Conservation (phyloP, 92 coral and sea anemone genomes). For the Epizoanthus ramosus region DNA sequence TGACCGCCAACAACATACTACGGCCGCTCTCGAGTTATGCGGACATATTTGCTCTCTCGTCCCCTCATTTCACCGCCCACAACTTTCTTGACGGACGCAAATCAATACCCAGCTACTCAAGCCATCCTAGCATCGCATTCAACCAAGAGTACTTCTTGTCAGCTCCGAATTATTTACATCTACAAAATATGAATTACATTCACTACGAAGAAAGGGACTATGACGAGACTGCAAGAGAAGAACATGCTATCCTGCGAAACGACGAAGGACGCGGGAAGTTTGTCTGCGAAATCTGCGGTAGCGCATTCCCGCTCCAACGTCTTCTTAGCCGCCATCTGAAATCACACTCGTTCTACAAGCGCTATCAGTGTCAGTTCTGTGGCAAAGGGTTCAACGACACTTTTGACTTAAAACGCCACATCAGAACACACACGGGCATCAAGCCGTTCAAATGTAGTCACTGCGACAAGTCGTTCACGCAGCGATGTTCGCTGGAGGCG, state of each 20-base stretch:
- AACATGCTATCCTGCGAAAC: conserved; percentile 41
- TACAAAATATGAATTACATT: conserved; percentile 9
- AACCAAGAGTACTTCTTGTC: neutral
- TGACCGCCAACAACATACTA: conserved; percentile 1
- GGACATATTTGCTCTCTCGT: conserved; percentile 6
- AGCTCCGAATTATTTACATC: neutral
- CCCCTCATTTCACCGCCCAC: neutral
- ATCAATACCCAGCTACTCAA: neutral
- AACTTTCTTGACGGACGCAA: neutral
- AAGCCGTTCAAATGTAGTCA: conserved; percentile 90
- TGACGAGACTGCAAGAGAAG: neutral
- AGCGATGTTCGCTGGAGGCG: conserved; percentile 97
- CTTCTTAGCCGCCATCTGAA: conserved; percentile 90
- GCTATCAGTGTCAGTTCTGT: conserved; percentile 89
- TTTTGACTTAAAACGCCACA: conserved; percentile 97
- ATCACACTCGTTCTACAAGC: conserved; percentile 97
- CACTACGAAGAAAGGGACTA: conserved; percentile 2
- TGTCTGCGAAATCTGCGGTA: conserved; percentile 85
- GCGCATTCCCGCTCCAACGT: conserved; percentile 90
- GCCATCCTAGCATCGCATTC: conserved; percentile 7
- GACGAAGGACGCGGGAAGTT: conserved; percentile 44
- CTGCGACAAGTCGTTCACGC: conserved; percentile 97
- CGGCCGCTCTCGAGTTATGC: conserved; percentile 27
- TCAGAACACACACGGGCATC: conserved; percentile 98
- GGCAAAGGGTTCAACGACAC: conserved; percentile 98